Evolutionary conservation across 2,113 vertebrate genomes (phyloP).

Genomic region (Forbesichthys agassizii): DNA sequence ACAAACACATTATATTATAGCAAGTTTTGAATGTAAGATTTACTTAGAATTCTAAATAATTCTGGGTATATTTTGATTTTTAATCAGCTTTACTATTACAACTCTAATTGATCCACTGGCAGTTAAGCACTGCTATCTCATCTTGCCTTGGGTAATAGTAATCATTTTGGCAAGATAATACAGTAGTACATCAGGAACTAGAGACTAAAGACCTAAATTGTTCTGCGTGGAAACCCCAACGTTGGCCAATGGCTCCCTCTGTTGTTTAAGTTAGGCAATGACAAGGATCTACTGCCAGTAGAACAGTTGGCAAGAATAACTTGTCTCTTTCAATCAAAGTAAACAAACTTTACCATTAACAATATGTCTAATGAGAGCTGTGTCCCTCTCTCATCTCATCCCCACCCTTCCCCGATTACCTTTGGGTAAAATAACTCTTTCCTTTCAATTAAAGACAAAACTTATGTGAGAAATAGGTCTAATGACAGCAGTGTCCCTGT

Average conservation of each 20-base stretch:
- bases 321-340: no score
- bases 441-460: no score
- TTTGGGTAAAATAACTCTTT: no score
- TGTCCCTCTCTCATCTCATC: no score
- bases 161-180: not conserved
- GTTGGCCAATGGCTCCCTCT: conserved; percentile 62
- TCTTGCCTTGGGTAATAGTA: not conserved
- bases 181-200: not conserved
- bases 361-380: no score
- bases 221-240: not conserved
- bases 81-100: not conserved
- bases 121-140: not conserved
- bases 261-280: conserved; percentile 32
- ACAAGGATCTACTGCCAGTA: not conserved
- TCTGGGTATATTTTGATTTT: no score
- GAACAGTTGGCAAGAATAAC: no score
- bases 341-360: no score
- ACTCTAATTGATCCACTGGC: not conserved
- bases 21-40: not conserved
- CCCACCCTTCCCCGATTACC: no score
- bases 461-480: no score
- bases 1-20: conserved; percentile 1
- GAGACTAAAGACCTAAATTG: not conserved
- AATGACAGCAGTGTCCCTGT: no score
- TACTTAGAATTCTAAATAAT: no score